These are phyloP conservation scores for Anas platyrhynchos DNA, from an alignment of 2,113 vertebrate genomes.

Conservation along the genomic window DNA sequence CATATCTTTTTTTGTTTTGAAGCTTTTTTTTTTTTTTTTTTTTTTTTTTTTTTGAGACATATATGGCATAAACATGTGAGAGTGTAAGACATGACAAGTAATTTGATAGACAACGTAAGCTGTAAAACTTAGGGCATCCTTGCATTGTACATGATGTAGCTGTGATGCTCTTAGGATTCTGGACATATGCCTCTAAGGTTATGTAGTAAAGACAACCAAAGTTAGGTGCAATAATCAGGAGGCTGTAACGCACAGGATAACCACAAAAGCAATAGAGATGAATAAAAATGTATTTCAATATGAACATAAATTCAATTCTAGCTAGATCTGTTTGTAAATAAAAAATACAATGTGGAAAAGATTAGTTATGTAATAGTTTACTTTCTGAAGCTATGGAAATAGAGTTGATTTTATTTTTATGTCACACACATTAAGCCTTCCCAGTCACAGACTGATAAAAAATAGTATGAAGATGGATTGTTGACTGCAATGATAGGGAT, in stretches of 20 bases:
- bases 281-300: neutral
- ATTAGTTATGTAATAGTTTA: neutral
- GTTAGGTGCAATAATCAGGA: neutral
- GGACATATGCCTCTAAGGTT: neutral
- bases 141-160: accelerated
- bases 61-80: neutral
- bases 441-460: neutral
- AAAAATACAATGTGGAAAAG: neutral
- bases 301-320: neutral
- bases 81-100: neutral
- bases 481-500: neutral
- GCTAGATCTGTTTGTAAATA: neutral
- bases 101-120: neutral
- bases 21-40: neutral
- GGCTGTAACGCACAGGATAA: neutral
- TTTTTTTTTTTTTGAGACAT: neutral
- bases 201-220: neutral
- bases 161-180: neutral
- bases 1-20: neutral
- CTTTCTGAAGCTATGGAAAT: neutral
- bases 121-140: neutral
- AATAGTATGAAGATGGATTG: neutral
- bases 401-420: neutral
- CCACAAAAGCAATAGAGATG: neutral
- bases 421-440: neutral